phyloP scores from a whole-genome alignment of 2,797 vertebrate species.

The Zenarchopterus dispar region DNA sequence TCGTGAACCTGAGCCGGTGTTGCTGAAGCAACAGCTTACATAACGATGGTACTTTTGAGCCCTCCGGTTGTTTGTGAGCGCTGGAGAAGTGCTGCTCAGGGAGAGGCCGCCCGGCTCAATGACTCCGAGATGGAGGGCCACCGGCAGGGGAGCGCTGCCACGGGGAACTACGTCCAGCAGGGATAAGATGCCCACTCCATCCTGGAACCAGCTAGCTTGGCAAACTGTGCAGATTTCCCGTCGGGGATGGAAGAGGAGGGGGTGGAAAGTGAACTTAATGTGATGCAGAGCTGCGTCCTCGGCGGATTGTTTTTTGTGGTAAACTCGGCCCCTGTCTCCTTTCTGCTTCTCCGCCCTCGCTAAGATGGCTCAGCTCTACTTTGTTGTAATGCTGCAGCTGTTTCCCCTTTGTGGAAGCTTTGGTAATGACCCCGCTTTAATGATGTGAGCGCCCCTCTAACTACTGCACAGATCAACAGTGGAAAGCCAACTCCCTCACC shows the following conservation, averaged over 20 bases:
- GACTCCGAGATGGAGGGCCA: constrained; percentile 5
- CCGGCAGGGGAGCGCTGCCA: not conserved
- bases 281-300: constrained; percentile 14
- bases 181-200: constrained; percentile 45
- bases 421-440: constrained; percentile 47
- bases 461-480: constrained; percentile 6
- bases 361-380: constrained; percentile 25
- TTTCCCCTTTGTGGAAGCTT: constrained; percentile 25
- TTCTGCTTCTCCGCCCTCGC: constrained; percentile 29
- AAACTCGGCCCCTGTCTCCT: constrained; percentile 6
- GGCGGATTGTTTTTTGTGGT: constrained; percentile 12
- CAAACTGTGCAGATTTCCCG: constrained; percentile 31
- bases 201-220: constrained; percentile 30
- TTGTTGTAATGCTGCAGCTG: constrained; percentile 22
- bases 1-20: constrained; percentile 21
- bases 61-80: constrained; percentile 58
- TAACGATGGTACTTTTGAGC: constrained; percentile 40
- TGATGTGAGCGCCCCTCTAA: constrained; percentile 9
- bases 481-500: constrained; percentile 17
- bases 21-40: constrained; percentile 33
- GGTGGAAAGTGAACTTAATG: constrained; percentile 1
- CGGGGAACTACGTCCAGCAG: constrained; percentile 30
- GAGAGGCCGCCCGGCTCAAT: constrained; percentile 43
- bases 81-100: constrained; percentile 52
- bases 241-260: constrained; percentile 2